These are phyloP conservation scores for Terebella lapidaria DNA, from an alignment of 2,888 invertebrate species.

Conservation along the genomic window DNA sequence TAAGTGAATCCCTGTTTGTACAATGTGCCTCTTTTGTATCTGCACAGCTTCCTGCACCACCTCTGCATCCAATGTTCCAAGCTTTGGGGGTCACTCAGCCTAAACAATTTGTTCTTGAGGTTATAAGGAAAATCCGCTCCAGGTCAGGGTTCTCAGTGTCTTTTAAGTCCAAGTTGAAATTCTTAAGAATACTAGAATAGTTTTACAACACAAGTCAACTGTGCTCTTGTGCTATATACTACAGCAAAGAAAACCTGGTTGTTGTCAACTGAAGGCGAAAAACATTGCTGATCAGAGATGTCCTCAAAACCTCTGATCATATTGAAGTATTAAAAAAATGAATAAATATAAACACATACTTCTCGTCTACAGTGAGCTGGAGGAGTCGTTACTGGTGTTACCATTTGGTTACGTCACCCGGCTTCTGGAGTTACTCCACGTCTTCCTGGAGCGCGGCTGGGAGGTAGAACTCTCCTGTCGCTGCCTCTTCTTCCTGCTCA, in stretches of 20 bases:
- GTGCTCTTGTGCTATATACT: too few relatives aligned
- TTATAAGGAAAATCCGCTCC: constrained; percentile 71
- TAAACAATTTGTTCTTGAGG: constrained; percentile 76
- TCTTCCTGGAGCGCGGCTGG: constrained; percentile 66
- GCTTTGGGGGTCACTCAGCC: constrained; percentile 68
- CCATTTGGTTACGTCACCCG: constrained; percentile 78
- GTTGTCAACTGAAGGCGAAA: too few relatives aligned
- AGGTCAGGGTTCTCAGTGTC: constrained; percentile 61
- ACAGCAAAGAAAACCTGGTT: too few relatives aligned
- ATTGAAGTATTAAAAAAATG: too few relatives aligned
- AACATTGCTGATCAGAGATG: too few relatives aligned
- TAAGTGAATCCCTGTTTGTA: too few relatives aligned
- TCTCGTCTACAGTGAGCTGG: constrained; percentile 71
- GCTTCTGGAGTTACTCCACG: constrained; percentile 68
- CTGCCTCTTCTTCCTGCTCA: constrained; percentile 66
- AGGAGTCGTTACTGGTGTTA: constrained; percentile 79
- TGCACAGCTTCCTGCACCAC: constrained; percentile 57
- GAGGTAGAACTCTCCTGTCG: constrained; percentile 71
- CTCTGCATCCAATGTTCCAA: constrained; percentile 73
- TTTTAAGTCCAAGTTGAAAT: too few relatives aligned
- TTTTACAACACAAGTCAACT: too few relatives aligned
- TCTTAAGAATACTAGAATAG: too few relatives aligned
- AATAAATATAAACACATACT: too few relatives aligned
- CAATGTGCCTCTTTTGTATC: too few relatives aligned
- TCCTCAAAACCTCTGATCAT: too few relatives aligned